Percentiles rank a stretch among this genome's conserved stretches.
Conservation (phyloP, 2,797 vertebrate genomes). For the Pachyuromys duprasi region DNA sequence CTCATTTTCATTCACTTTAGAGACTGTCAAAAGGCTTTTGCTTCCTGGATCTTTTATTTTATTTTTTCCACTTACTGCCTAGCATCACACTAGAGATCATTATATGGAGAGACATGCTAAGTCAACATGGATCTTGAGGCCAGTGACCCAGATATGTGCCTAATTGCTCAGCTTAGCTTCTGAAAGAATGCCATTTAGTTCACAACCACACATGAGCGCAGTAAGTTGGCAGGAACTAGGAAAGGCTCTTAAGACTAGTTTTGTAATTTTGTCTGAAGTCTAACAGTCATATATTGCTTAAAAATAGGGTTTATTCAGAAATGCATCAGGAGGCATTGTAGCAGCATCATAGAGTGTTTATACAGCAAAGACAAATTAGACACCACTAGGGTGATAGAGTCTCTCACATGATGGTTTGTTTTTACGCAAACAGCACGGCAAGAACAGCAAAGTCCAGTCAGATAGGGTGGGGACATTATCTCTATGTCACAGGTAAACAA, state of each 20-base stretch:
- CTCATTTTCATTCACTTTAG: neutral
- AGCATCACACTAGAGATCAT: neutral
- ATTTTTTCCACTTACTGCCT: neutral
- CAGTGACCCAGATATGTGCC: neutral
- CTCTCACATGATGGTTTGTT: neutral
- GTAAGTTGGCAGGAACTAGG: neutral
- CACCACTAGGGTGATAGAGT: neutral
- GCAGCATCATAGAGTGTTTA: neutral
- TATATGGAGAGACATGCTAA: neutral
- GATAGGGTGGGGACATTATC: neutral
- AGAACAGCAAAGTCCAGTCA: neutral
- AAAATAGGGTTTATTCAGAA: neutral
- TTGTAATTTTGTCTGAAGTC: slow-evolving; percentile 9
- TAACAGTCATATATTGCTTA: neutral
- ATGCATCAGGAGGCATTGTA: neutral
- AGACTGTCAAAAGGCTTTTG: neutral
- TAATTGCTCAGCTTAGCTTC: neutral
- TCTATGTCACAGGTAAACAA: neutral
- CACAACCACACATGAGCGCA: neutral
- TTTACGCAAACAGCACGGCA: neutral
- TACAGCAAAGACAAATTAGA: neutral
- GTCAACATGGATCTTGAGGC: neutral
- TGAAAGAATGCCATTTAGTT: neutral
- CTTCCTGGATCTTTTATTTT: neutral
- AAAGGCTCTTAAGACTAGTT: neutral